Conservation (phyloP, 2,888 invertebrate species). For the Caenorhabditis angaria region DNA sequence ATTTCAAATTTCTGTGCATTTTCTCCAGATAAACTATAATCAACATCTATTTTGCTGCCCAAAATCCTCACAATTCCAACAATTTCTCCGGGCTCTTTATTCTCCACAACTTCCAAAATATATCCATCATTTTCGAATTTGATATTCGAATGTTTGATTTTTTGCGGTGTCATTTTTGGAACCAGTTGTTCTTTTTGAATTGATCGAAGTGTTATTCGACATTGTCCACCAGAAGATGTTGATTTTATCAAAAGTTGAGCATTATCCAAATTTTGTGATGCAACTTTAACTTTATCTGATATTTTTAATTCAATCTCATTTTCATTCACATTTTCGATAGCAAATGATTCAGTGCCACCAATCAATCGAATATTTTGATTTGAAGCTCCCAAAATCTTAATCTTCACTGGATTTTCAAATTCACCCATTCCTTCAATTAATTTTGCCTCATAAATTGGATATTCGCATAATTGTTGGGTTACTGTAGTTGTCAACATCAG, state of each 20-base stretch:
- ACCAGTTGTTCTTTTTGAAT: slow-evolving; percentile 5
- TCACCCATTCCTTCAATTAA: slow-evolving; percentile 25
- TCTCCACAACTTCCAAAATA: slow-evolving; percentile 44
- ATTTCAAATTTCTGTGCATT: slow-evolving; percentile 41
- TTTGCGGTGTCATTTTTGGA: slow-evolving; percentile 9
- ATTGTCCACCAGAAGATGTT: slow-evolving; percentile 14
- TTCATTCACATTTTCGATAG: slow-evolving; percentile 5
- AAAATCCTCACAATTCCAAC: not conserved
- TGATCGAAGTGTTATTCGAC: slow-evolving; percentile 24
- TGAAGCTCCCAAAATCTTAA: slow-evolving; percentile 16
- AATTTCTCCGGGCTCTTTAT: slow-evolving; percentile 18
- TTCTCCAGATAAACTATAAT: slow-evolving; percentile 22
- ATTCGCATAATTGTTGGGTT: slow-evolving; percentile 25
- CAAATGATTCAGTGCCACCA: slow-evolving; percentile 31
- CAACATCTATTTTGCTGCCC: slow-evolving; percentile 1
- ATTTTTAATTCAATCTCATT: slow-evolving; percentile 20
- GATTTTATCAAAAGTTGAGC: slow-evolving; percentile 28
- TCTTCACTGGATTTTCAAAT: slow-evolving; percentile 24
- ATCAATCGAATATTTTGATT: slow-evolving; percentile 24
- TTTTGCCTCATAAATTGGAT: slow-evolving; percentile 30
- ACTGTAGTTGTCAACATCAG: not conserved
- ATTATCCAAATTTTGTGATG: slow-evolving; percentile 29
- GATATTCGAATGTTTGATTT: slow-evolving; percentile 8
- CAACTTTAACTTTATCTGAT: slow-evolving; percentile 11
- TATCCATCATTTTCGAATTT: slow-evolving; percentile 40